These are phyloP conservation scores for Myiotriccus ornatus DNA, from an alignment of 2,797 vertebrate species.

Conservation along the genomic window DNA sequence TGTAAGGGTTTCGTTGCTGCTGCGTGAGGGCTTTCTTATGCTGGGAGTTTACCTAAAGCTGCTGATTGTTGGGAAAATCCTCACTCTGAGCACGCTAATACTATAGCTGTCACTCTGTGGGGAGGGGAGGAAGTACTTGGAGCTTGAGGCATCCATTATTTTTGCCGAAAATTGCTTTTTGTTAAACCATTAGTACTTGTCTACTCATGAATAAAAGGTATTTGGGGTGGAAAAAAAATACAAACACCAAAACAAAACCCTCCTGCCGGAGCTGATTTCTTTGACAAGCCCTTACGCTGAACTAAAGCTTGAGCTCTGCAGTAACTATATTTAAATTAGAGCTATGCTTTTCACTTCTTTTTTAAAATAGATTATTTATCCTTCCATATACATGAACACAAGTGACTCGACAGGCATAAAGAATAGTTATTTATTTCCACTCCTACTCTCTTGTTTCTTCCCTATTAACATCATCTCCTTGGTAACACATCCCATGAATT, in stretches of 20 bases:
- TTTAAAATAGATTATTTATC: slow-evolving; percentile 40
- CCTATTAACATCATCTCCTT: slow-evolving; percentile 54
- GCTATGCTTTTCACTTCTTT: background rate
- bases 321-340: slow-evolving; percentile 21
- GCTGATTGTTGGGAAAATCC: background rate
- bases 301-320: background rate
- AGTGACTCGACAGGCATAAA: slow-evolving; percentile 9
- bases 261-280: background rate
- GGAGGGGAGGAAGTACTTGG: background rate
- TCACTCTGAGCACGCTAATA: background rate
- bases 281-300: background rate
- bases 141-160: background rate
- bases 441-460: slow-evolving; percentile 43
- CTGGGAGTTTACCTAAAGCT: background rate
- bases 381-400: slow-evolving; percentile 30
- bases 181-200: background rate
- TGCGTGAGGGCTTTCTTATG: background rate
- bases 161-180: background rate
- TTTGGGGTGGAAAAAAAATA: background rate
- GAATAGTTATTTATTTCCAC: slow-evolving; percentile 47
- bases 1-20: background rate
- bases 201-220: background rate
- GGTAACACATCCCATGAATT: slow-evolving; percentile 48
- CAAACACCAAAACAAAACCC: background rate
- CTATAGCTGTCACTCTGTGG: background rate